A percentile compares a stretch with the other conserved stretches of the same genome.
Conservation (phyloP, 1,140 invertebrate genomes). For the Achatina immaculata region DNA sequence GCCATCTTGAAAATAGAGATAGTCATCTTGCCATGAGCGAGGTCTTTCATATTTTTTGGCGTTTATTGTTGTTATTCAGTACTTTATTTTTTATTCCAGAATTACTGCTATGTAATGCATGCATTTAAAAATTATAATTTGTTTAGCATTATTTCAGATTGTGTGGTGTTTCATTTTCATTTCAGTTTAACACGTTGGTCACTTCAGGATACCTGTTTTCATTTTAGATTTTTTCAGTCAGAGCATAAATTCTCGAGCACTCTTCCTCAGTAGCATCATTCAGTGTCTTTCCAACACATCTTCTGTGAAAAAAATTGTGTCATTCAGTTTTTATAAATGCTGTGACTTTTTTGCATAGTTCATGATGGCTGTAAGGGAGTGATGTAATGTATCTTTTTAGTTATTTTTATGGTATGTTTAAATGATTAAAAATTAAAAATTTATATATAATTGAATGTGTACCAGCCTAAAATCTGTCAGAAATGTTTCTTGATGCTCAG, state of each 20-base stretch:
- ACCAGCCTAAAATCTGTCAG: conserved; percentile 29
- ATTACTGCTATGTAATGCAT: background rate
- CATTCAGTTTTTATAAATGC: too few species aligned
- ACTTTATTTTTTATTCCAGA: background rate
- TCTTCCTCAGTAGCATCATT: too few species aligned
- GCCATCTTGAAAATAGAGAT: conserved; percentile 13
- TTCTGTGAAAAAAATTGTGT: too few species aligned
- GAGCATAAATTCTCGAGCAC: too few species aligned
- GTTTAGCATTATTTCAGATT: background rate
- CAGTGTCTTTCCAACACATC: too few species aligned
- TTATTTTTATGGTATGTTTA: background rate
- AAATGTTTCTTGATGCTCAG: conserved; percentile 14
- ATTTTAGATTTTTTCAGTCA: too few species aligned
- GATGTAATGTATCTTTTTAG: too few species aligned
- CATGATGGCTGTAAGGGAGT: too few species aligned
- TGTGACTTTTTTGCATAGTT: too few species aligned
- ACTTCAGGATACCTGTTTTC: too few species aligned
- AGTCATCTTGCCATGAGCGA: background rate
- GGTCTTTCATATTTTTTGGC: background rate
- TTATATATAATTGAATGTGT: conserved; percentile 31
- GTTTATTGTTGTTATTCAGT: background rate
- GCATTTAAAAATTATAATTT: background rate
- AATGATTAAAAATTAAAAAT: background rate
- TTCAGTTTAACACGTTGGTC: background rate
- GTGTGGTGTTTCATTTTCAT: background rate